A percentile compares a stretch with the other conserved stretches of the same genome.
Conservation (phyloP, 2,113 vertebrate genomes). For the Prietella phreatophila region DNA sequence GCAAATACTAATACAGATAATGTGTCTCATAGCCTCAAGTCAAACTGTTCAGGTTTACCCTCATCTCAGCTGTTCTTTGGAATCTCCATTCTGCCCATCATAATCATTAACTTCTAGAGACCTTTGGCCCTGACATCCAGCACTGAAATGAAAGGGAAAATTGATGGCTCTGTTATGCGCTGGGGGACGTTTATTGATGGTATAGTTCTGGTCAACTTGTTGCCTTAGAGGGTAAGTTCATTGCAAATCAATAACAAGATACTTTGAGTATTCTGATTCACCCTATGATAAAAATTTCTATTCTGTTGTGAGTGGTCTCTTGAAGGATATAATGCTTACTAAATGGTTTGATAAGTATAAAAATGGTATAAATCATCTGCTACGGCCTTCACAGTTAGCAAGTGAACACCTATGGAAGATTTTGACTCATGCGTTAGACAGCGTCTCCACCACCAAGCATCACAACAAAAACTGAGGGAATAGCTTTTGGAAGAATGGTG, state of each 20-base stretch:
- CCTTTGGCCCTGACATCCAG: slow-evolving; percentile 41
- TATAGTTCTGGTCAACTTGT: not conserved
- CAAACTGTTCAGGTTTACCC: not conserved
- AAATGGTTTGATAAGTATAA: not conserved
- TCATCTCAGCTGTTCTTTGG: not conserved
- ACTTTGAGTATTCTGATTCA: not conserved
- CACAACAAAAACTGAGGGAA: not conserved
- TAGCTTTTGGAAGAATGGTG: not conserved
- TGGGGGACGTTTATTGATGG: not conserved
- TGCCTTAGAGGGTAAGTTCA: not conserved
- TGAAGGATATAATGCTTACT: not conserved
- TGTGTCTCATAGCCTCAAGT: not conserved
- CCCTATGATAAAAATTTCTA: not conserved
- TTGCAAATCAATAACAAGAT: not conserved
- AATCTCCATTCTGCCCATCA: slow-evolving; percentile 24
- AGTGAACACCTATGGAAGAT: not conserved
- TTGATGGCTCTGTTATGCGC: not conserved
- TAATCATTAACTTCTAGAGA: slow-evolving; percentile 51
- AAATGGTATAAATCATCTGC: not conserved
- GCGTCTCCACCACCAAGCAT: not conserved
- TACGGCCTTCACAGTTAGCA: not conserved
- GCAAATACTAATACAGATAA: not conserved
- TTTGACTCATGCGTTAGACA: not conserved
- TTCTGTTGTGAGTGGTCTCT: not conserved
- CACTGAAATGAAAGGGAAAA: not conserved